Percentiles rank a stretch among this genome's conserved stretches.
These are phyloP conservation scores for Paratrypauchen microcephalus DNA, from an alignment of 2,797 vertebrate genomes.

Conservation along the genomic window DNA sequence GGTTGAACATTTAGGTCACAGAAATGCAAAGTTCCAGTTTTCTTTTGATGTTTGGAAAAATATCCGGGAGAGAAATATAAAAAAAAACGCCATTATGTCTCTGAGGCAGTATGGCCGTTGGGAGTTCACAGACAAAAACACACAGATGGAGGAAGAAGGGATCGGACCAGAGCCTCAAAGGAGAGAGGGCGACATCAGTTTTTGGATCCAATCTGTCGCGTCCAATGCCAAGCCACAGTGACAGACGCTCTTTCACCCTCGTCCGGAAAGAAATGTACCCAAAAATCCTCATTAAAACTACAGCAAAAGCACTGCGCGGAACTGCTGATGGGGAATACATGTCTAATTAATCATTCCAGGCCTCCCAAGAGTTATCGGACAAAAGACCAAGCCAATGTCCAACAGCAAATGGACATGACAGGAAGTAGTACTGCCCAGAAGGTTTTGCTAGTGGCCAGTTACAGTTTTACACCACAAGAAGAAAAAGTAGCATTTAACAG, in stretches of 20 bases:
- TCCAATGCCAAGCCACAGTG: conserved; percentile 45
- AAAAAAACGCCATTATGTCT: conserved; percentile 19
- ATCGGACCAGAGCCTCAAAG: conserved; percentile 47
- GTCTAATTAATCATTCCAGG: conserved; percentile 62
- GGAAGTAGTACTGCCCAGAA: conserved; percentile 36
- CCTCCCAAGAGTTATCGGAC: conserved; percentile 45
- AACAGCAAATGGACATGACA: conserved; percentile 44
- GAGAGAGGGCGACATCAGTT: conserved; percentile 43
- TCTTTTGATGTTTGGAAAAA: conserved; percentile 16
- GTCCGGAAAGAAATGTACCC: conserved; percentile 53
- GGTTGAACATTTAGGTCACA: conserved; percentile 20
- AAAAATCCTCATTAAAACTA: conserved; percentile 56
- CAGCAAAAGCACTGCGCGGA: conserved; percentile 46
- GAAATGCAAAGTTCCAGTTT: neutral
- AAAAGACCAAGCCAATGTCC: conserved; percentile 55
- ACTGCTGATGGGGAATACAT: conserved; percentile 28
- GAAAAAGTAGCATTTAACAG: neutral
- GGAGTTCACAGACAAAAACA: conserved; percentile 23
- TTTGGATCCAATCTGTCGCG: conserved; percentile 43
- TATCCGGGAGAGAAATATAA: conserved; percentile 30
- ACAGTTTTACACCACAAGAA: neutral
- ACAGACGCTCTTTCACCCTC: conserved; percentile 61
- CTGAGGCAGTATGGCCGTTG: conserved; percentile 33
- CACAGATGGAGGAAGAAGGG: conserved; percentile 55
- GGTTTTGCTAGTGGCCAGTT: neutral